These are phyloP conservation scores for Biston stratarius DNA, from an alignment of 2,888 invertebrate species.

Conservation along the genomic window DNA sequence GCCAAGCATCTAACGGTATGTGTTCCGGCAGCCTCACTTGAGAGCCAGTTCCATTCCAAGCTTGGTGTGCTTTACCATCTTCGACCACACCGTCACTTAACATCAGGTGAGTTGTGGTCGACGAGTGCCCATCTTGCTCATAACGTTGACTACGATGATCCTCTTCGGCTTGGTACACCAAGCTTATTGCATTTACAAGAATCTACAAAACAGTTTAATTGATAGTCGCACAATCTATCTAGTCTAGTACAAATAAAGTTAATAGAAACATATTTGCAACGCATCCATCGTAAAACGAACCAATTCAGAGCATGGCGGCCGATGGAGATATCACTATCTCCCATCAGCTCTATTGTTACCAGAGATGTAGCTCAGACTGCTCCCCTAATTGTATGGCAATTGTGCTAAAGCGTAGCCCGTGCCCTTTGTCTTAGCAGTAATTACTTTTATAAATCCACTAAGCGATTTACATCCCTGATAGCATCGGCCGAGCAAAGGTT, in stretches of 20 bases:
- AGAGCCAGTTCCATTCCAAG: too few species aligned
- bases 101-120: too few species aligned
- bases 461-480: slow-evolving; percentile 73
- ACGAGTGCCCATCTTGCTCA: too few species aligned
- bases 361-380: slow-evolving; percentile 62
- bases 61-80: too few species aligned
- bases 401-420: slow-evolving; percentile 57
- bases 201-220: background rate
- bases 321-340: slow-evolving; percentile 73
- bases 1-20: too few species aligned
- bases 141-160: too few species aligned
- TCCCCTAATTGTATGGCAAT: slow-evolving; percentile 59
- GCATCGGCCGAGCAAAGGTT: slow-evolving; percentile 66
- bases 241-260: slow-evolving; percentile 4
- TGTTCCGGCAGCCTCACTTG: too few species aligned
- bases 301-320: slow-evolving; percentile 69
- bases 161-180: background rate
- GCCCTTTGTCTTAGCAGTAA: slow-evolving; percentile 73
- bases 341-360: slow-evolving; percentile 74
- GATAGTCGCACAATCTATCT: slow-evolving; percentile 8
- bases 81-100: too few species aligned
- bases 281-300: slow-evolving; percentile 62
- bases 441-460: slow-evolving; percentile 75
- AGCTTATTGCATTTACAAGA: too few species aligned
- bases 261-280: slow-evolving; percentile 38